Conservation (phyloP, 2,888 invertebrate genomes). For the Ophion obscuratus region DNA sequence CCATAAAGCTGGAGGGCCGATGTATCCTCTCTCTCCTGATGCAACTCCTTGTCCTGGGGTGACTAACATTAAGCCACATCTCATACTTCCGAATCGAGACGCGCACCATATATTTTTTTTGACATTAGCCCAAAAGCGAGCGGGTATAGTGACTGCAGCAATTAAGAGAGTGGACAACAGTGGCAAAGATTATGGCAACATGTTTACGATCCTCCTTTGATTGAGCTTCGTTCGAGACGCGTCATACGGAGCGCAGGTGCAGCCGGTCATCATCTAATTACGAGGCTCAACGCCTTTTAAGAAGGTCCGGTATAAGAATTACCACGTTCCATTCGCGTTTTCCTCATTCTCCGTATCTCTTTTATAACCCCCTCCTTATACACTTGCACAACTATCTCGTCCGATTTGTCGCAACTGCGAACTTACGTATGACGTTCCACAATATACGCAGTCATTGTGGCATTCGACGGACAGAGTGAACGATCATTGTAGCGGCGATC, state of each 20-base stretch:
- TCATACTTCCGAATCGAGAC: slow-evolving; percentile 78
- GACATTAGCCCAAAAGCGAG: slow-evolving; percentile 19
- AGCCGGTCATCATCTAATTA: slow-evolving; percentile 77
- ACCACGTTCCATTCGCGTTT: slow-evolving; percentile 28
- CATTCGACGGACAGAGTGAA: slow-evolving; percentile 4
- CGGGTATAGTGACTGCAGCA: slow-evolving; percentile 26
- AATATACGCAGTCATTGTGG: slow-evolving; percentile 28
- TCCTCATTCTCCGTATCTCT: slow-evolving; percentile 22
- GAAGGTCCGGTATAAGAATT: slow-evolving; percentile 68
- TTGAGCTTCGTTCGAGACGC: slow-evolving; percentile 41
- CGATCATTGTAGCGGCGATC: not conserved
- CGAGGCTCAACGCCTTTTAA: slow-evolving; percentile 74
- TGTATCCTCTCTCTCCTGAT: slow-evolving; percentile 63
- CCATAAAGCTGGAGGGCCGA: slow-evolving; percentile 28
- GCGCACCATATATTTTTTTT: slow-evolving; percentile 56
- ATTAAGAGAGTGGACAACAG: slow-evolving; percentile 12
- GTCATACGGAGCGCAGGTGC: slow-evolving; percentile 75
- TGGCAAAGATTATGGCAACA: slow-evolving; percentile 32
- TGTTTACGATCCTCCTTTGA: slow-evolving; percentile 19
- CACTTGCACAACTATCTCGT: slow-evolving; percentile 39
- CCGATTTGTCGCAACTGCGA: slow-evolving; percentile 56
- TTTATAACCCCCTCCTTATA: slow-evolving; percentile 26
- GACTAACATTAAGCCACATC: slow-evolving; percentile 78
- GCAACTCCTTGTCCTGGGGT: slow-evolving; percentile 74
- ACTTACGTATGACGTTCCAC: slow-evolving; percentile 41